Evolutionary conservation across 2,888 invertebrate genomes (phyloP), one percentile per base, ranked within the genome.

Genomic region (Alloplasta piceator): DNA sequence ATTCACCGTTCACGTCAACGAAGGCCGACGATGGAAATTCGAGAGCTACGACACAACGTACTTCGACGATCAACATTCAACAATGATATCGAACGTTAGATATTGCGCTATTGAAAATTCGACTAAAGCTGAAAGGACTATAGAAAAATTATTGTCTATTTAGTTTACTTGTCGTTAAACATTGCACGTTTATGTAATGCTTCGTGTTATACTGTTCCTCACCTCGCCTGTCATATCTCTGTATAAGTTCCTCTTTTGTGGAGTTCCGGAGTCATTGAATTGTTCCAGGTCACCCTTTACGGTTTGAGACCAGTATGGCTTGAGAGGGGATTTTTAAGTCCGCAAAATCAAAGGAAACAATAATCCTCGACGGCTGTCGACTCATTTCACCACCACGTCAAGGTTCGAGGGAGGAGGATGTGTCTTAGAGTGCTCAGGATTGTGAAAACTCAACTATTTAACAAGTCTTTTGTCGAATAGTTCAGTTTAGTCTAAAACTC

Each of bases 401-500:
- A 58, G 58, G 58, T 58, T 58, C 58, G 58, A 58, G 38, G 39
- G 58, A 58, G 58, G 58, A 58, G 58, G 58, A 58, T 36, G 58
- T 58, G 36, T n/a, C n/a, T n/a, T n/a, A n/a, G n/a, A n/a, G n/a
- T n/a, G n/a, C n/a, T n/a, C n/a, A n/a, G n/a, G n/a, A n/a, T n/a
- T n/a, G n/a, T n/a, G n/a, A n/a, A n/a, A n/a, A n/a, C n/a, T n/a
- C n/a, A n/a, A n/a, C n/a, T n/a, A n/a, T n/a, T n/a, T n/a, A n/a
- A n/a, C n/a, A n/a, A n/a, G n/a, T n/a, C n/a, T n/a, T n/a, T n/a
- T n/a, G n/a, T n/a, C n/a, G n/a, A n/a, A n/a, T n/a, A n/a, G 46
- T 46, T 0, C 46, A 10, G 46, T 46, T 10, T 46, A 10, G 46
- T 46, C n/a, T 4, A 46, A 46, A 46, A 7, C n/a, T 10, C 4